These are phyloP conservation scores for Sitta europaea DNA, from an alignment of 2,113 vertebrate genomes.

Conservation along the genomic window DNA sequence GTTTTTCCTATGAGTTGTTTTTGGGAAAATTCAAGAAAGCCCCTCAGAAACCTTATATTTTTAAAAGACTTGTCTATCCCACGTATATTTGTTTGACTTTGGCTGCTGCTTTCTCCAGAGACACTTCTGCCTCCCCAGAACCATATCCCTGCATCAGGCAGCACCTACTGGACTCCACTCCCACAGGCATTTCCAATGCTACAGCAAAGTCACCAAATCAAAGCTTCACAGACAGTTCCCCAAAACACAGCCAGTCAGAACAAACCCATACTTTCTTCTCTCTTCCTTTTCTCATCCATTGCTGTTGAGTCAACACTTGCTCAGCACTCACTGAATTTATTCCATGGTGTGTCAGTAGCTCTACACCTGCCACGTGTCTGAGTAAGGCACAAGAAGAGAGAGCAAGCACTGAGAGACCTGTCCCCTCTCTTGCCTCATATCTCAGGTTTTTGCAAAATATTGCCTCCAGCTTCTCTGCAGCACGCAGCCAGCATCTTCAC, in stretches of 20 bases:
- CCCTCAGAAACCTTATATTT: background rate
- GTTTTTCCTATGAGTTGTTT: background rate
- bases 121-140: background rate
- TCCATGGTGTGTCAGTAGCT: background rate
- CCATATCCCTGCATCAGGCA: too few species aligned
- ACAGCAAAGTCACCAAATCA: background rate
- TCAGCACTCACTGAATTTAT: background rate
- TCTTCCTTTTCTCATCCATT: background rate
- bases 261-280: background rate
- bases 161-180: background rate
- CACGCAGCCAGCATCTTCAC: background rate
- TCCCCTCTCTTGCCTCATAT: background rate
- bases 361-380: background rate
- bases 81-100: accelerated
- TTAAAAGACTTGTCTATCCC: background rate
- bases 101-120: background rate
- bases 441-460: background rate
- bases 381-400: background rate
- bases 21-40: background rate
- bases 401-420: background rate
- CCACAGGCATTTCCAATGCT: background rate
- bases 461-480: background rate
- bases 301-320: background rate
- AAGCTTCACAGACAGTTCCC: background rate
- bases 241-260: background rate